Base-by-base conservation (phyloP, 2,888 invertebrate genomes). In the Noctua janthina region DNA sequence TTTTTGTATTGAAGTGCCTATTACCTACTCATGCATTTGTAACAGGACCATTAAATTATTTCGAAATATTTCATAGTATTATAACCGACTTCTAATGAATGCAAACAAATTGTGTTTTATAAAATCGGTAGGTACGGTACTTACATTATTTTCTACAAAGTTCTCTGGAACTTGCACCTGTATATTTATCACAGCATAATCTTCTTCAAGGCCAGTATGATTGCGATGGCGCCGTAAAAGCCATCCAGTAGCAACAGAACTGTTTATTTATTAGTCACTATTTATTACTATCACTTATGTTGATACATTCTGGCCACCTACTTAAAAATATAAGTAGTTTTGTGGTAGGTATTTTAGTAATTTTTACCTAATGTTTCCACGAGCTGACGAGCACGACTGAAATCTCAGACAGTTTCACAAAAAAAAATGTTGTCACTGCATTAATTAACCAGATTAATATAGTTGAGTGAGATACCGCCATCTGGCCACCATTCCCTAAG, bases 141-240 rank as follows among this genome's bases (percentile, higher is more conserved):
- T 2, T 49, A 39, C 10, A 66, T 59, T 13, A 51, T 59, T 74
- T 64, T 46, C 29, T 51, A 59, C 23, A 70, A 68, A 10, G 5
- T 71, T 84, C 29, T 29, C 43, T 72, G n/a, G 15, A 75, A 84
- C 62, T 66, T 77, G 13, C 62, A 78, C 39, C n/a, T 71, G 35
- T 15, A 43, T n/a, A 43, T 66, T 83, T 72, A 74, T 69, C 17
- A 75, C 11, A 62, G 39, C 35, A 74, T 49, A 78, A 74, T 79
- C 74, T 79, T 69, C 46, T 64, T 72, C 74, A 82, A 82, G 76
- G 86, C 43, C 54, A 64, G 39, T 74, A 39, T 67, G 43, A 76
- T 78, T 72, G 56, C 69, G 54, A 59, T 79, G 49, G 67, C 64
- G 5, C n/a, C 46, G 56, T n/a, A 17, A 54, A 85, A 79, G 76